phyloP scores from a whole-genome alignment of 2,797 vertebrate species.

The Ctenopoma multispine region DNA sequence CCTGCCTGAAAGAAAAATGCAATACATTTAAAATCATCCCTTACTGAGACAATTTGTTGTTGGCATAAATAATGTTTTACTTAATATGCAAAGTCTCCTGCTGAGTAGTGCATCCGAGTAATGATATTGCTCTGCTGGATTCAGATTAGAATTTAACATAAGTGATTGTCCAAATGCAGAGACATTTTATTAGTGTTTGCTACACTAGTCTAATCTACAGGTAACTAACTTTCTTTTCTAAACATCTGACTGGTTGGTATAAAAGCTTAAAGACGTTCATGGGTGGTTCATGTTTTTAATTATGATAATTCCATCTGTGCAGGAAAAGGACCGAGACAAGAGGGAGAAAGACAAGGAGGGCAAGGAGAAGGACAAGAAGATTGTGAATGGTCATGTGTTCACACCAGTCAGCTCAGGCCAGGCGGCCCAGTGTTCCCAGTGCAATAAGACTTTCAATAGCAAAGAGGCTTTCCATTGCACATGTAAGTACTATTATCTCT shows the following conservation, averaged over 20 bases:
- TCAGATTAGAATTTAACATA: conserved; percentile 55
- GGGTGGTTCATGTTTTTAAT: conserved; percentile 11
- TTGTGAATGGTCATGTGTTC: conserved; percentile 90
- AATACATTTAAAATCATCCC: conserved; percentile 30
- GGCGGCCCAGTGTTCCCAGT: conserved; percentile 88
- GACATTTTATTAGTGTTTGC: too few species aligned
- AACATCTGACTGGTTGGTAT: conserved; percentile 22
- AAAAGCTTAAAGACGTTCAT: conserved; percentile 22
- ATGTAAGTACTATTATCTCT: conserved; percentile 83
- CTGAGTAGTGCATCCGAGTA: conserved; percentile 55
- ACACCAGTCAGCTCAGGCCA: conserved; percentile 78
- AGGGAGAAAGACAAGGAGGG: conserved; percentile 87
- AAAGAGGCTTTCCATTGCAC: conserved; percentile 91
- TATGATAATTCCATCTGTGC: conserved; percentile 56
- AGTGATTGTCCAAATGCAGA: conserved; percentile 10
- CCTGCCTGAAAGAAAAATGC: conserved; percentile 8
- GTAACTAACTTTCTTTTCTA: background rate
- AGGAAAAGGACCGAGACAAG: conserved; percentile 94
- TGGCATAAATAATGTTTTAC: conserved; percentile 63
- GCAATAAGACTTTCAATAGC: conserved; percentile 87
- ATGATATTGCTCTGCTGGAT: conserved; percentile 67
- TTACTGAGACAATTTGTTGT: conserved; percentile 67
- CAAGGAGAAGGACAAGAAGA: conserved; percentile 89
- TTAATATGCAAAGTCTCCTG: conserved; percentile 64
- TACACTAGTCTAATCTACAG: conserved; percentile 16